These are phyloP conservation scores for Diacarnus erythraeanus DNA, from an alignment of 37 sponge, comb jelly and placozoan genomes.

Conservation along the genomic window DNA sequence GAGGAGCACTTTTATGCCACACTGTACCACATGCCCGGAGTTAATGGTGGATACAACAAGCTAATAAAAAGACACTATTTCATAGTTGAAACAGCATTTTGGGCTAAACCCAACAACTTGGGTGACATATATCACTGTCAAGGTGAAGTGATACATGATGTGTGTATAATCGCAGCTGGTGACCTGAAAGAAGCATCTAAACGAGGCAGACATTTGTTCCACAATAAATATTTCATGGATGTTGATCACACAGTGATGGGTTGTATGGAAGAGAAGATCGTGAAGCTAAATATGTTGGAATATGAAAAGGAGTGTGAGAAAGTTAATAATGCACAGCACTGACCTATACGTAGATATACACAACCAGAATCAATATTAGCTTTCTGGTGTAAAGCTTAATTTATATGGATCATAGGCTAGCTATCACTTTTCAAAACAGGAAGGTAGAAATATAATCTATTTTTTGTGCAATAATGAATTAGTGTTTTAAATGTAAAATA, in stretches of 20 bases:
- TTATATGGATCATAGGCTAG: no score
- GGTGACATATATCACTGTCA: background rate
- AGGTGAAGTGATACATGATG: background rate
- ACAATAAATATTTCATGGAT: constrained; percentile 56
- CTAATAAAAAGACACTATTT: background rate
- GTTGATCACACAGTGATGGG: constrained; percentile 48
- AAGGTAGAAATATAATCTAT: no score
- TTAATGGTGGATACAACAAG: constrained; percentile 13
- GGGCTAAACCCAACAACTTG: background rate
- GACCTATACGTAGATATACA: no score
- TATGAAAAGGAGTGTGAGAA: constrained; percentile 34
- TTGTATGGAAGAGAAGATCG: constrained; percentile 36
- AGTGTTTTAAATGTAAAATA: no score
- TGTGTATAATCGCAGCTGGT: constrained; percentile 5
- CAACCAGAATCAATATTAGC: no score
- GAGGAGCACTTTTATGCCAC: constrained; percentile 44
- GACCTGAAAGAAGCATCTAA: background rate
- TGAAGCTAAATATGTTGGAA: constrained; percentile 31
- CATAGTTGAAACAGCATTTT: background rate
- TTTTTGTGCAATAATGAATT: no score
- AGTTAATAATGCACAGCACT: background rate
- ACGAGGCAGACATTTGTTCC: constrained; percentile 9
- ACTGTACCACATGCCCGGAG: constrained; percentile 6
- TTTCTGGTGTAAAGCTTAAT: no score
- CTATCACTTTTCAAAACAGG: no score